Conservation (phyloP, 2,113 vertebrate genomes). For the Nycticorax nycticorax region DNA sequence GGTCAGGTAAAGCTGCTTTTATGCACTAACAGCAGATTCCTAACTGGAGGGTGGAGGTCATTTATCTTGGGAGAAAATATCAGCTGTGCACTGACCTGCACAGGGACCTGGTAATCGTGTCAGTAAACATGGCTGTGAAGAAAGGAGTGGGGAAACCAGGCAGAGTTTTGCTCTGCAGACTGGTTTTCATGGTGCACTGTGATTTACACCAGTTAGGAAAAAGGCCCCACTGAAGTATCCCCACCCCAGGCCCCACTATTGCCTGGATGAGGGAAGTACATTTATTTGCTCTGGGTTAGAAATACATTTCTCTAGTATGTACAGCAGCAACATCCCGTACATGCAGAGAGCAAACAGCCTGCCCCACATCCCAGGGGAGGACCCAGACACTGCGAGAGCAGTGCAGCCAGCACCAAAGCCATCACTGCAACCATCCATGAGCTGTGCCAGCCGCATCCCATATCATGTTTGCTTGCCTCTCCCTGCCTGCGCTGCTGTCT, state of each 20-base stretch:
- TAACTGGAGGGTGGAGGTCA: neutral
- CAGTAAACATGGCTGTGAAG: neutral
- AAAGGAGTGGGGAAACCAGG: neutral
- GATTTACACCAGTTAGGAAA: neutral
- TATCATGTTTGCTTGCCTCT: neutral
- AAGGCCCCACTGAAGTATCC: neutral
- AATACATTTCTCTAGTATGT: neutral
- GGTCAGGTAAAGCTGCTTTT: neutral
- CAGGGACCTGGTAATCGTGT: neutral
- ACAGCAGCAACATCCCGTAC: neutral
- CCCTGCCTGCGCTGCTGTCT: neutral
- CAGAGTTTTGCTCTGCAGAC: neutral
- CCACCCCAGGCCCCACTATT: neutral
- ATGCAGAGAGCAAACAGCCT: neutral
- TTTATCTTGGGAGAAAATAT: neutral
- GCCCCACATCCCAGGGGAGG: neutral
- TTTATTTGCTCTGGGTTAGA: neutral
- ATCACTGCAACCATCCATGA: neutral
- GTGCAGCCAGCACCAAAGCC: neutral
- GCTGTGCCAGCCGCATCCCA: neutral
- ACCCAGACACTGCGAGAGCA: neutral
- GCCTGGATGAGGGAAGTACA: neutral
- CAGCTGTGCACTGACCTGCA: neutral
- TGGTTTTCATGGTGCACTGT: neutral
- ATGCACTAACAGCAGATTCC: neutral